Conservation (phyloP, 2,113 vertebrate genomes). For the Sardina pilchardus region DNA sequence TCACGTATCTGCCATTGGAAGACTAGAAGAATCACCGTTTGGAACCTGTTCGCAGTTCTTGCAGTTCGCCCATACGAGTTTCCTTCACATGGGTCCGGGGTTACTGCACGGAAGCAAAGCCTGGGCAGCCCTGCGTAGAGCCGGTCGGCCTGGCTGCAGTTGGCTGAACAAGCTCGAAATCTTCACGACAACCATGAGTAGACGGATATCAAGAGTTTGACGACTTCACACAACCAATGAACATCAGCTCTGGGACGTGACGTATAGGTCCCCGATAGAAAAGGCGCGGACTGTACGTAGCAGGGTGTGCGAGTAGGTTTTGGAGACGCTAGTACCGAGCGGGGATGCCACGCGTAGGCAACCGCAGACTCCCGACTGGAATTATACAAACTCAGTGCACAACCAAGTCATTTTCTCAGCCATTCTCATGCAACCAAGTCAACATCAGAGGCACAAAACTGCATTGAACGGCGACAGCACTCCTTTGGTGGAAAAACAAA, state of each 20-base stretch:
- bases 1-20: neutral
- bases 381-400: slow-evolving; percentile 76
- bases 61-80: neutral
- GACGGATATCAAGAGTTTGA: slow-evolving; percentile 65
- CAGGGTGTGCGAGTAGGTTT: slow-evolving; percentile 48
- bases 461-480: slow-evolving; percentile 54
- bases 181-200: slow-evolving; percentile 12
- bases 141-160: neutral
- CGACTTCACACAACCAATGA: slow-evolving; percentile 82
- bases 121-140: neutral
- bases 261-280: slow-evolving; percentile 89
- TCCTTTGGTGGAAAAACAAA: slow-evolving; percentile 7
- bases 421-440: slow-evolving; percentile 68
- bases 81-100: neutral
- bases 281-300: slow-evolving; percentile 88
- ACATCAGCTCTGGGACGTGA: slow-evolving; percentile 79
- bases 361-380: slow-evolving; percentile 63
- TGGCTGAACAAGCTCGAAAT: slow-evolving; percentile 9
- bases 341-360: slow-evolving; percentile 66
- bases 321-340: slow-evolving; percentile 75
- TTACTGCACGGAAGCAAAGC: neutral
- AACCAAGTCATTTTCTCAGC: slow-evolving; percentile 75
- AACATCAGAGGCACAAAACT: slow-evolving; percentile 55
- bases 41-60: neutral
- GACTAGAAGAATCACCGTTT: neutral